Conservation (phyloP, 2,888 invertebrate species). For the Pasiphila rectangulata region DNA sequence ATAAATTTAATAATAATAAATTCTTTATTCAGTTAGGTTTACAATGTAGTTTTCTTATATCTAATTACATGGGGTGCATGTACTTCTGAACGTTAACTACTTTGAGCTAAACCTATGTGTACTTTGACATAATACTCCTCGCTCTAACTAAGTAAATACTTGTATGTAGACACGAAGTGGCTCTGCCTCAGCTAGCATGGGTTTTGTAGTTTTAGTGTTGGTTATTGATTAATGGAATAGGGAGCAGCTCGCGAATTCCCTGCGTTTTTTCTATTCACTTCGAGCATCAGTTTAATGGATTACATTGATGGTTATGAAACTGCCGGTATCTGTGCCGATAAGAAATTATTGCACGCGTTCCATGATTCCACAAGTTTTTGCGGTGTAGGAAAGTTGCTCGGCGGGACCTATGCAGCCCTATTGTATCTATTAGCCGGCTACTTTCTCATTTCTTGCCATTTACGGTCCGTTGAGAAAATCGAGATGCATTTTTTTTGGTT, state of each 20-base stretch:
- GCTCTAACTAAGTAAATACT: too few species aligned
- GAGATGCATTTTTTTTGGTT: slow-evolving; percentile 70
- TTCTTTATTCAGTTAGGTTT: too few species aligned
- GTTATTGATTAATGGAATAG: too few species aligned
- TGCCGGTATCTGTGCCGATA: slow-evolving; percentile 51
- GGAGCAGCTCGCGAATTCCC: slow-evolving; percentile 43
- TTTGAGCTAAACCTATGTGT: too few species aligned
- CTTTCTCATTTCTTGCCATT: slow-evolving; percentile 78
- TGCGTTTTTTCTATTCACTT: slow-evolving; percentile 48
- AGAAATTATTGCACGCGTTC: slow-evolving; percentile 47
- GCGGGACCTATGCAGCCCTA: slow-evolving; percentile 73
- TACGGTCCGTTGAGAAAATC: slow-evolving; percentile 74
- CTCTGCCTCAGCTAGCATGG: too few species aligned
- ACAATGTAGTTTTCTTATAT: too few species aligned
- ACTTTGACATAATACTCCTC: too few species aligned
- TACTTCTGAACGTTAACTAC: too few species aligned
- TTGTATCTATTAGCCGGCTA: slow-evolving; percentile 77
- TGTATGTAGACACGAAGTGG: too few species aligned
- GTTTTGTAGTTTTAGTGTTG: too few species aligned
- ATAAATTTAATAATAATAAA: too few species aligned
- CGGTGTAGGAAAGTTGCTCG: slow-evolving; percentile 66
- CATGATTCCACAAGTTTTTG: slow-evolving; percentile 68
- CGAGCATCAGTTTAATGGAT: slow-evolving; percentile 58
- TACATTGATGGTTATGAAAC: slow-evolving; percentile 64
- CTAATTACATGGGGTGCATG: too few species aligned